Evolutionary conservation across 2,888 invertebrate species (phyloP).

Genomic region (Chaetoderma sp.): DNA sequence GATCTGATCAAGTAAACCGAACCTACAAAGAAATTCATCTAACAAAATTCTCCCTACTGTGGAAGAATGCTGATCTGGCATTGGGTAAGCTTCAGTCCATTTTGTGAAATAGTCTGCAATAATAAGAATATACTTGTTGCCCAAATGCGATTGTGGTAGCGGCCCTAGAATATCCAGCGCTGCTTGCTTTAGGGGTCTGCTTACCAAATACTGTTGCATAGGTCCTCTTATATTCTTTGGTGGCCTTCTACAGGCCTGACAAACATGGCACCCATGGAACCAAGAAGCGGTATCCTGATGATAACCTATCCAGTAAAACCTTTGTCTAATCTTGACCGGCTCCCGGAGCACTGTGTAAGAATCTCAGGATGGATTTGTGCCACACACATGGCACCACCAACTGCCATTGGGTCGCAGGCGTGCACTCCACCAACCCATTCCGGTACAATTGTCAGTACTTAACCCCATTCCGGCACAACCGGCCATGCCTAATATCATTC

Average conservation of each 20-base stretch:
- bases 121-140: constrained; percentile 25
- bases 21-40: constrained; percentile 22
- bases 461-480: background rate
- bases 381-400: background rate
- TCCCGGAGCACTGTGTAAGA: constrained; percentile 9
- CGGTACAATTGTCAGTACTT: too few species aligned
- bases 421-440: too few species aligned
- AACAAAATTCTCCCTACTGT: constrained; percentile 35
- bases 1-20: constrained; percentile 30
- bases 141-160: constrained; percentile 8
- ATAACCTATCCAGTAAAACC: constrained; percentile 17
- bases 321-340: constrained; percentile 15
- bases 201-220: constrained; percentile 7
- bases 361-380: background rate
- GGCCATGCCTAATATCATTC: background rate
- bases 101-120: constrained; percentile 32
- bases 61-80: constrained; percentile 29
- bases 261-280: constrained; percentile 5
- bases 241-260: background rate
- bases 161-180: constrained; percentile 26
- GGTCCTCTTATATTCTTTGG: constrained; percentile 8
- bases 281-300: constrained; percentile 19
- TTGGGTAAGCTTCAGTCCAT: constrained; percentile 24
- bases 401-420: constrained; percentile 2
- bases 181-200: constrained; percentile 18